A percentile compares a stretch with the other conserved stretches of the same genome.
phyloP scores from a whole-genome alignment of 2,797 vertebrate species.

The Sebastes jordani region DNA sequence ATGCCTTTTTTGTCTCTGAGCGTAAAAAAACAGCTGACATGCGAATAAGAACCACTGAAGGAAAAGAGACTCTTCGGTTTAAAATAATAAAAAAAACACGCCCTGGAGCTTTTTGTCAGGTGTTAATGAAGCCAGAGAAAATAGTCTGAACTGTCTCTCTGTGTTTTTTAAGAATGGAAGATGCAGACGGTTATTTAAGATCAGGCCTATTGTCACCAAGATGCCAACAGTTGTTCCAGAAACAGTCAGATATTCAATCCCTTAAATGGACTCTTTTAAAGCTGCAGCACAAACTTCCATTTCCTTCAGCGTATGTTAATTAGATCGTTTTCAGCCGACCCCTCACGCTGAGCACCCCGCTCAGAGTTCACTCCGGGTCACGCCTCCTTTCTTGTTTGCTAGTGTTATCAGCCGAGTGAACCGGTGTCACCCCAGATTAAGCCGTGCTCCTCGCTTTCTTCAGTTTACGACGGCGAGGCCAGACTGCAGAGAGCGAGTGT shows the following conservation, averaged over 20 bases:
- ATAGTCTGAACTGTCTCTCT: constrained; percentile 4
- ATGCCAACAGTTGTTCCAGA: background rate
- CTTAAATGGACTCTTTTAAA: background rate
- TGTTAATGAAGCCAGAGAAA: constrained; percentile 13
- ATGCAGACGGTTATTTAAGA: background rate
- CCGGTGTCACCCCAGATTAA: constrained; percentile 35
- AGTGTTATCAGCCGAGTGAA: constrained; percentile 22
- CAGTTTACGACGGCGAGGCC: background rate
- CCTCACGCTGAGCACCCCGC: background rate
- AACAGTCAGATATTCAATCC: background rate
- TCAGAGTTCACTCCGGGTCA: constrained; percentile 11
- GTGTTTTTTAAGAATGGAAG: background rate
- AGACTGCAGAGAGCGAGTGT: constrained; percentile 7
- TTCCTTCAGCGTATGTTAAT: constrained; percentile 23
- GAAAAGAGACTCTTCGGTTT: background rate
- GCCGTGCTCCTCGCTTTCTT: background rate
- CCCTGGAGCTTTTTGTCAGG: constrained; percentile 9
- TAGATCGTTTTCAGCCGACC: background rate
- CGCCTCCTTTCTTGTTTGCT: constrained; percentile 19
- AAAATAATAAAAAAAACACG: background rate
- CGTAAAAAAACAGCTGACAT: background rate
- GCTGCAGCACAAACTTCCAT: background rate
- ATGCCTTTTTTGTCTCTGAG: constrained; percentile 21
- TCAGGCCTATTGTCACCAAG: background rate
- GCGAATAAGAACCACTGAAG: constrained; percentile 10